Evolutionary conservation across 2,888 invertebrate genomes (phyloP), one percentile per base, ranked within the genome.

Genomic region (Eupelmus urozonus): DNA sequence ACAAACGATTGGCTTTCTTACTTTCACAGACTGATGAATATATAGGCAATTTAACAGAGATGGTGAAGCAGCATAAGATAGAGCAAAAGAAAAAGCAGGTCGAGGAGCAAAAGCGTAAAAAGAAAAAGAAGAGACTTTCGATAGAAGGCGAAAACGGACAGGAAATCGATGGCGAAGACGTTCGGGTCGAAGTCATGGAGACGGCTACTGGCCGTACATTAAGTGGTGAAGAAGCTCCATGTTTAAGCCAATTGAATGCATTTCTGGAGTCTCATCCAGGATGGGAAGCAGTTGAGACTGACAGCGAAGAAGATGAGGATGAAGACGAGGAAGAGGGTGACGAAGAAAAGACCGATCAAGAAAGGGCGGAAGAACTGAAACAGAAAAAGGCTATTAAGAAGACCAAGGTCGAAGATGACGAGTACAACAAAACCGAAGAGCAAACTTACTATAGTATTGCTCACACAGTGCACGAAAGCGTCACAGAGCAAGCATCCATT

Each of bases 21-120:
- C 92, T 99, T 69, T 96, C 97, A 0, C 99, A 99, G 91, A 99
- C 99, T 1, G 99, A 99, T 91, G 99, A 99, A 89, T 99, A 99
- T 89, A 98, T 99, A 86, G 94, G 95, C 84, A 98, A 97, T 90
- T 93, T 99, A 79, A 98, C 98, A 0, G 97, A 97, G 90, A 97
- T 98, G 96, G 98, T 98, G 11, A 96, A 97, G 82, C 97, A 97
- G 87, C 98, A 98, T 90, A 97, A 98, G 88, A 94, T 96, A 67
- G 98, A 98, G 85, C 97, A 97, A 87, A 94, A 95, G 87, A 93
- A 96, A 85, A 98, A 98, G 88, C 95, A 96, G 85, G 95, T 94
- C 82, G 96, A 97, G 86, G 96, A 96, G 87, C 95, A 95, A 86
- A 94, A 94, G 83, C 93, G 96, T 82, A 95, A 95, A 88, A 93